Evolutionary conservation across 2,113 vertebrate genomes (phyloP), one percentile per base, ranked within the genome.

Genomic region (Mystacornis crossleyi): DNA sequence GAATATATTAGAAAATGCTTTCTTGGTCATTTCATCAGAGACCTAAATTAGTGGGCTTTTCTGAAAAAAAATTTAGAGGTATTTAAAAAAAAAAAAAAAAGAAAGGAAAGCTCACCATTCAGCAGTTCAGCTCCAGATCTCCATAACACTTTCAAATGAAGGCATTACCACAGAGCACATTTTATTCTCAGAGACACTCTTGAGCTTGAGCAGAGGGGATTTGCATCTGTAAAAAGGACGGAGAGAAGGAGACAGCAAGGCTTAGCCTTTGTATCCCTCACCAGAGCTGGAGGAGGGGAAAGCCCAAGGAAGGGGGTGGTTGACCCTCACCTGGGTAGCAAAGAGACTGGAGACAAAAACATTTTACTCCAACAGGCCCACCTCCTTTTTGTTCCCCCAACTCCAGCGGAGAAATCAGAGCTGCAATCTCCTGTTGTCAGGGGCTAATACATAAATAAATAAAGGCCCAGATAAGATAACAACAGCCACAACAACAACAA

Each of bases 181-280:
- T 95, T 87, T 90, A 86, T 93, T 96, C 51, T 50, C 25, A 2
- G 40, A 96, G 79, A 96, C 50, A 47, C 71, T 95, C 90, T 91
- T 74, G 66, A 97, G 92, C 83, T 88, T 70, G 81, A 90, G 78
- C 69, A 54, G 74, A 61, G 61, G 54, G 94, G 94, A 97, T 97
- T 97, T 96, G 92, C 96, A 97, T 97, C 84, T 86, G 72, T 97
- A 91, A 97, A 93, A 96, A 97, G 95, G 96, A 95, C 28, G 0
- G 88, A 72, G 34, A 62, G 86, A 96, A 96, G 90, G 90, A 94
- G 94, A 95, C 60, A 89, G 75, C 58, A 85, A 86, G 64, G 61
- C 50, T 95, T 84, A 93, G 71, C 77, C 48, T 92, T 89, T 90
- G n/a, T 62, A 94, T 78, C 67, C 45, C 28, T 70, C 2, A 0